Evolutionary conservation across 2,797 vertebrate species (phyloP), one percentile per base, ranked within the genome.

Genomic region (Chromis chromis): DNA sequence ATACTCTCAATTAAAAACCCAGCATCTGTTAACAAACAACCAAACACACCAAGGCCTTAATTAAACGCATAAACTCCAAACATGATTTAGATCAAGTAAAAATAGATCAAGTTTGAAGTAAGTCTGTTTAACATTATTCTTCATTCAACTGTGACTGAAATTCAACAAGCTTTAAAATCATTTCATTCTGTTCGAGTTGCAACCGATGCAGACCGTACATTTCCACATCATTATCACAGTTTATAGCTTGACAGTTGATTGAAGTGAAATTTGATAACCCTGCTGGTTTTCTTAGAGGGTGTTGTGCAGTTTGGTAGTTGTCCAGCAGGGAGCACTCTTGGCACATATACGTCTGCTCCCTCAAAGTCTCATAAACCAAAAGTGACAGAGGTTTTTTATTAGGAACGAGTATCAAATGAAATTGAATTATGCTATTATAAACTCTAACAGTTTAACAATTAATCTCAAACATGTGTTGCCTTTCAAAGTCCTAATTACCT

Each of bases 321-420:
- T 77, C 88, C 95, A 94, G 91, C 90, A 95, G 95, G 93, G 93
- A 60, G 94, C 94, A 94, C 92, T 95, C 91, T 94, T 93, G 85
- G 79, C 90, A 95, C 92, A 92, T 67, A 79, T 11, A 87, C 76
- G 22, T 58, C 46, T 74, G 13, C 46, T 69, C 22, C 42, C 22
- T 70, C 50, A 27, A 50, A 40, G 36, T 56, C 60, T 72, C 57
- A 49, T 33, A 52, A 60, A 19, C 22, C 19, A 24, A 13, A 81
- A 68, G 56, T 56, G 53, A 59, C 25, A 49, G n/a, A 76, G n/a
- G 58, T 78, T 80, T 70, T n/a, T 69, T 72, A 61, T 73, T 40
- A 69, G 31, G 63, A 72, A 69, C 65, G 28, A 57, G 19, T 52
- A 73, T 81, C 13, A 76, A 17, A 65, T 87, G 2, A 66, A 83